Evolutionary conservation across 2,888 invertebrate species (phyloP), one percentile per base, ranked within the genome.

Genomic region (Teleogryllus oceanicus): DNA sequence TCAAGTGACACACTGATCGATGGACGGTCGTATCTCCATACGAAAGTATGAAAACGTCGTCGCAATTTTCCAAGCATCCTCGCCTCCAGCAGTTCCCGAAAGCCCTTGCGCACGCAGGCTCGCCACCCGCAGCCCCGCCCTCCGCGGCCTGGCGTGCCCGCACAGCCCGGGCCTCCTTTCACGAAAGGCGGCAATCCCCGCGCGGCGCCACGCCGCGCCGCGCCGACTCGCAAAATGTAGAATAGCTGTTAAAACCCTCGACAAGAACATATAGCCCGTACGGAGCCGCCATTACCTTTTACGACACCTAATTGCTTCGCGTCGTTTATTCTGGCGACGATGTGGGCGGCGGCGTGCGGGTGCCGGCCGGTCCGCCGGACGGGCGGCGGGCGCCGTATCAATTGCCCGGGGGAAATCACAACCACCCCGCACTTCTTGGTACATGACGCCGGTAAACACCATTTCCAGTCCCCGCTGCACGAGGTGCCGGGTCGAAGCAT

Each of bases 251-350:
- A 62, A 62, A 62, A 16, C 62, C n/a, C 62, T 62, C 62, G 62
- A 62, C 62, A 62, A 62, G 62, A 62, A 62, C 62, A 62, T n/a
- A 62, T n/a, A 62, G 62, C 62, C 62, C 62, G 8, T 62, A 62
- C 62, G 13, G 62, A 13, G n/a, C 62, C 62, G 62, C n/a, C 62
- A 62, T 62, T 62, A 62, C 62, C 13, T 62, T 62, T 62, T 62
- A 62, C 62, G n/a, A 16, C 62, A 62, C 62, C 62, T 62, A 62
- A 62, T 62, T 62, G 62, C 62, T 62, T n/a, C 16, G 62, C 62
- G 62, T 62, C 62, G 62, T 62, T 62, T 62, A 62, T 62, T 62
- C 62, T 13, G 62, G 13, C 62, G 62, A 13, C 62, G 62, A 37
- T 5, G 8, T 37, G 24, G 24, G 24, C 24, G 24, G 24, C 24